Base-by-base conservation (phyloP, 2,797 vertebrate genomes). In the Huso huso region DNA sequence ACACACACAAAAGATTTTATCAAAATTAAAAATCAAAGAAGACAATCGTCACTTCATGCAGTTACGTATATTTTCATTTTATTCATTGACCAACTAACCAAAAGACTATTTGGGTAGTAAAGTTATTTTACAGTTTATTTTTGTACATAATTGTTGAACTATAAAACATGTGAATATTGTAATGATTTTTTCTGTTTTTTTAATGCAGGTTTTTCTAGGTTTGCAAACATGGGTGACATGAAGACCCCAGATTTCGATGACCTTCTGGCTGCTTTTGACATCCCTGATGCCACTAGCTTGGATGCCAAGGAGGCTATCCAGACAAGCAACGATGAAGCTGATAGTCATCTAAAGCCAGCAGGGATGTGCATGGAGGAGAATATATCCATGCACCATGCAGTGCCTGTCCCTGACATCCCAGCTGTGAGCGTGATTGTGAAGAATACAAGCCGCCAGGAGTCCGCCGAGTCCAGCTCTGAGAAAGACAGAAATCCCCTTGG, bases 231-330 rank as follows among this genome's bases (percentile, higher is more conserved):
- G 96, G 96, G 96, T 91, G 96, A 99, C 86, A 98, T 99, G 96
- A 99, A 99, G 88, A 99, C 96, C 81, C 96, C 96, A 13, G 96
- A 99, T 87, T 99, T 99, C 71, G 96, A 98, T 78, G 96, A 99
- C 85, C 94, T 99, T 53, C 82, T 99, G 86, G 96, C 96, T 72
- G 96, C 96, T 75, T 99, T 99, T 86, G 96, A 99, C 87, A 99
- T 99, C 88, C 96, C 96, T 10, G 96, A 99, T 83, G 93, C 94
- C 0, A 94, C 96, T 5, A 93, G 95, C 78, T 88, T 99, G 48
- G 96, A 97, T 75, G 91, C 93, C 74, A 99, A 99, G 83, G 96
- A 98, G 82, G 84, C 91, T 73, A 93, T 93, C 71, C 93, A 94
- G 1, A 88, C 90, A 3, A 77, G 85, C 70, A 92, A 92, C 1